Percentiles rank a stretch among this genome's conserved stretches.
These are phyloP conservation scores for Pachypanchax playfairii DNA, from an alignment of 2,113 vertebrate species.

Conservation along the genomic window DNA sequence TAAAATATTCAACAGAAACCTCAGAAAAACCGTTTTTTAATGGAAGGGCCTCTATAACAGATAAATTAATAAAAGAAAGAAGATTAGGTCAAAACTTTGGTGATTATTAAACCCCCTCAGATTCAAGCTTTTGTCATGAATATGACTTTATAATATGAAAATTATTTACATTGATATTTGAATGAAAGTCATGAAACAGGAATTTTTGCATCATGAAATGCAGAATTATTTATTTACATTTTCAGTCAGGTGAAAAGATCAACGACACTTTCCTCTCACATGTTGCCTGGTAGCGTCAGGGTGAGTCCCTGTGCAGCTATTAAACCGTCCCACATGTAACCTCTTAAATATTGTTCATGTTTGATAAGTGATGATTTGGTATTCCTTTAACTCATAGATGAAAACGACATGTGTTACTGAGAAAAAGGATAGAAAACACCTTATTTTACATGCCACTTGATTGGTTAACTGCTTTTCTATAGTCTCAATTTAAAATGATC, in stretches of 20 bases:
- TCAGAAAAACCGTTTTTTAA: too few species aligned
- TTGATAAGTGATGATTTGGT: too few species aligned
- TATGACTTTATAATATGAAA: neutral
- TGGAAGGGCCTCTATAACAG: too few species aligned
- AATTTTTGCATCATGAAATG: neutral
- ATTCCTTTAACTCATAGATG: too few species aligned
- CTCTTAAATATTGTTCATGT: too few species aligned
- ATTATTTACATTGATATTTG: neutral
- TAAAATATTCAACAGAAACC: too few species aligned
- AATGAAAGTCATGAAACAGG: neutral
- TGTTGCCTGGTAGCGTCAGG: slow-evolving; percentile 12
- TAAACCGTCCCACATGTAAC: neutral
- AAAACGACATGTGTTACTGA: too few species aligned
- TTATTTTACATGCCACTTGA: too few species aligned
- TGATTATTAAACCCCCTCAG: neutral
- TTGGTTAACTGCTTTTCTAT: too few species aligned
- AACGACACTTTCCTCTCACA: neutral
- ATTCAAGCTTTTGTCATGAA: neutral
- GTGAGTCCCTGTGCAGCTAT: neutral
- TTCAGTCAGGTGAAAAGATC: neutral
- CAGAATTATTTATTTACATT: neutral
- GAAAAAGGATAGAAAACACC: too few species aligned
- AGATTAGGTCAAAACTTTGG: neutral
- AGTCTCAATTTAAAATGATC: too few species aligned
- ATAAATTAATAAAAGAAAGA: neutral